Evolutionary conservation across 2,113 vertebrate species (phyloP), one percentile per base, ranked within the genome.

Genomic region (Noturus placidus): DNA sequence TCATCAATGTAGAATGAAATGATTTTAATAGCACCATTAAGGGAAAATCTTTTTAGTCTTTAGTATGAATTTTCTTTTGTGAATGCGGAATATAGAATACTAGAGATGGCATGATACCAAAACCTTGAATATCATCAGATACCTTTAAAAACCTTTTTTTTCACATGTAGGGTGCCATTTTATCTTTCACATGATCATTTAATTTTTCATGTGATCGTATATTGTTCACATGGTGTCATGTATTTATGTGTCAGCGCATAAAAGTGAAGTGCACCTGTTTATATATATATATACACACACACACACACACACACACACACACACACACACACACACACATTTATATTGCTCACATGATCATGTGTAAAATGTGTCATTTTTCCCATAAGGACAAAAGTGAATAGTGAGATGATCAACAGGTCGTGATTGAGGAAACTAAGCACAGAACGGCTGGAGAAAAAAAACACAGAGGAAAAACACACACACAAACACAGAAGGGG

Each of bases 361-460:
- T 0, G n/a, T 46, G 25, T 17, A 14, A 80, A 10, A 35, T 22
- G 50, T 79, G 5, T 46, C 0, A 54, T 13, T 54, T 56, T 78
- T 35, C 54, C 13, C 5, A 2, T 54, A 30, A 4, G 30, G n/a
- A 57, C 54, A 59, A 61, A 61, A 7, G 0, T 15, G 13, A 35
- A 30, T 35, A 38, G 20, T 0, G 13, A 61, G 91, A 94, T 95
- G 94, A 92, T 95, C 94, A 95, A 95, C 94, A 92, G 93, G 94
- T 94, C 93, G 67, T 94, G 95, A 94, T 95, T 94, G 94, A 93
- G 93, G 38, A 94, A 96, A 94, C 94, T 90, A 94, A 94, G 93
- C 93, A 93, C 92, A 93, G 94, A 90, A 94, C 94, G 94, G 92
- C 90, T 93, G 93, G 93, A 94, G 77, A 89, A 88, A 79, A 86